These are phyloP conservation scores for Nebria brevicollis DNA, from an alignment of 2,888 invertebrate genomes.

Conservation along the genomic window DNA sequence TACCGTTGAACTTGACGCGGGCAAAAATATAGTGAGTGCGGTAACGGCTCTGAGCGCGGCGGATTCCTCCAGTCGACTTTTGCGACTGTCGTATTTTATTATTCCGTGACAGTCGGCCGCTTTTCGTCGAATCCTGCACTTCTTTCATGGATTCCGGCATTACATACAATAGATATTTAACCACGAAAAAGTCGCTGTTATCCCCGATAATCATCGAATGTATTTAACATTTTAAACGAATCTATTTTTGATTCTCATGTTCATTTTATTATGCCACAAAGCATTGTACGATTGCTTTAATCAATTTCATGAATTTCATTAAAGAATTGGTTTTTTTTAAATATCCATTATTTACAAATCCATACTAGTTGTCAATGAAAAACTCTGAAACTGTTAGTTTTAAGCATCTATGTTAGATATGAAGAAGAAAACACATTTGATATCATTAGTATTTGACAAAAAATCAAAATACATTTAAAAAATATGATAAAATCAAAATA, in stretches of 20 bases:
- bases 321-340: too few relatives aligned
- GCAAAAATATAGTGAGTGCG: conserved; percentile 26
- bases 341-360: too few relatives aligned
- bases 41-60: not conserved
- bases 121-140: not conserved
- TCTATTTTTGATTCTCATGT: not conserved
- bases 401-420: too few relatives aligned
- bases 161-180: not conserved
- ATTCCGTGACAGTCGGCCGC: conserved; percentile 16
- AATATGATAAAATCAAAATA: too few relatives aligned
- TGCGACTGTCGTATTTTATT: conserved; percentile 17
- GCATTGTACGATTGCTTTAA: too few relatives aligned
- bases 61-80: not conserved
- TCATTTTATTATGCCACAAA: not conserved
- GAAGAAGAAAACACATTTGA: too few relatives aligned
- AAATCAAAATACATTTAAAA: too few relatives aligned
- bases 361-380: too few relatives aligned
- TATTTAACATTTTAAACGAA: not conserved
- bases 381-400: too few relatives aligned
- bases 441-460: too few relatives aligned
- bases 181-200: not conserved
- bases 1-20: conserved; percentile 26
- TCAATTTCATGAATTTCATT: too few relatives aligned
- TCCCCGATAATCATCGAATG: not conserved
- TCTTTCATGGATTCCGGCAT: not conserved